Percentiles rank a stretch among this genome's conserved stretches.
phyloP scores from a whole-genome alignment of 2,888 invertebrate genomes.

The Meteorus colon region DNA sequence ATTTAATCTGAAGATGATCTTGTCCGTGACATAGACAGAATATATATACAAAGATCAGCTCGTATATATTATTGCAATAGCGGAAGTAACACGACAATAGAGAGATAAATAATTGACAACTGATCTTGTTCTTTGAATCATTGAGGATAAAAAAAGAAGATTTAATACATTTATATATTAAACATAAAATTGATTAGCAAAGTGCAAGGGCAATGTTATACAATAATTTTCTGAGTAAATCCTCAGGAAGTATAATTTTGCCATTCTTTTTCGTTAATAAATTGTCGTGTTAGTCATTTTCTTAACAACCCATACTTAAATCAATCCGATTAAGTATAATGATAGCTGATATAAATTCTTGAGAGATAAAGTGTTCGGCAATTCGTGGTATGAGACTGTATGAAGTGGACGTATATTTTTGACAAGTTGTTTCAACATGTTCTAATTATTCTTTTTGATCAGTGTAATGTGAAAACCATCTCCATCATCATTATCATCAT shows the following conservation, averaged over 20 bases:
- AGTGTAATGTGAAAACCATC: background rate
- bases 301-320: constrained; percentile 23
- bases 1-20: constrained; percentile 12
- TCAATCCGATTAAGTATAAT: constrained; percentile 28
- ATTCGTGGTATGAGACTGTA: background rate
- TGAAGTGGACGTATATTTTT: background rate
- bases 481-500: background rate
- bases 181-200: constrained; percentile 2
- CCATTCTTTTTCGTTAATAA: background rate
- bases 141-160: background rate
- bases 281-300: constrained; percentile 1
- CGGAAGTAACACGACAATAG: background rate
- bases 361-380: constrained; percentile 2
- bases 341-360: background rate
- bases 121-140: background rate
- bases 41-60: background rate
- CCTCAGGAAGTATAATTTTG: background rate
- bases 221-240: background rate
- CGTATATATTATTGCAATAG: constrained; percentile 3
- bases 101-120: background rate
- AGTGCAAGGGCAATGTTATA: constrained; percentile 24
- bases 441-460: background rate
- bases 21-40: constrained; percentile 2
- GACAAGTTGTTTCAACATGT: background rate
- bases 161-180: background rate